These are phyloP conservation scores for Anthopleura xanthogrammica DNA, from an alignment of 92 coral and sea anemone genomes.

Conservation along the genomic window DNA sequence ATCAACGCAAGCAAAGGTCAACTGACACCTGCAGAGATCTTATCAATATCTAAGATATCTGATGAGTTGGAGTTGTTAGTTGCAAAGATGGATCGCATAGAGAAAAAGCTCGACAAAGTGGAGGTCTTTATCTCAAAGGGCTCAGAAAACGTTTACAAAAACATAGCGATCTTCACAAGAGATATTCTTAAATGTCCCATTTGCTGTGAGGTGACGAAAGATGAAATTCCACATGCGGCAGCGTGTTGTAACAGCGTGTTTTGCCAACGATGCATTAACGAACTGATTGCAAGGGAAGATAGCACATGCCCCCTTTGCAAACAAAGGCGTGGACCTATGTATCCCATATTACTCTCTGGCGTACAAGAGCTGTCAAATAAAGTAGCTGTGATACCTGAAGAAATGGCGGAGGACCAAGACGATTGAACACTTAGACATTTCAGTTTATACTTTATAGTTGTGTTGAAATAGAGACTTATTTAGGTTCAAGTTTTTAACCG, in stretches of 20 bases:
- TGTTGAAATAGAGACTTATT: too few relatives aligned
- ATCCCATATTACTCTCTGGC: slow-evolving; percentile 35
- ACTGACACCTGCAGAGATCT: background rate
- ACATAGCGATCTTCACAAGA: slow-evolving; percentile 24
- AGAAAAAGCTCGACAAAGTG: slow-evolving; percentile 4
- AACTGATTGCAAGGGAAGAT: slow-evolving; percentile 24
- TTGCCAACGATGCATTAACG: slow-evolving; percentile 7
- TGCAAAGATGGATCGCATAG: background rate
- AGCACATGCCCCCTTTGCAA: slow-evolving; percentile 43
- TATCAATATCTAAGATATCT: background rate
- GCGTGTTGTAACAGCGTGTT: slow-evolving; percentile 42
- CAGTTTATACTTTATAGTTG: too few relatives aligned
- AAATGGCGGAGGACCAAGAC: too few relatives aligned
- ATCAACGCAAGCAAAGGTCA: background rate
- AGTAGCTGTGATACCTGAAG: slow-evolving; percentile 21
- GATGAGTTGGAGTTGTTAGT: background rate
- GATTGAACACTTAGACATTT: too few relatives aligned
- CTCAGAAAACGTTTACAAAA: slow-evolving; percentile 17
- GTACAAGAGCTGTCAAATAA: slow-evolving; percentile 29
- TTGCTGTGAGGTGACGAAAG: background rate
- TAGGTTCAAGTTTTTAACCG: too few relatives aligned
- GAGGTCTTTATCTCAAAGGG: slow-evolving; percentile 14
- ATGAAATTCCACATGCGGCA: slow-evolving; percentile 35
- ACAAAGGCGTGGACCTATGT: slow-evolving; percentile 34
- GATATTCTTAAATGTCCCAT: slow-evolving; percentile 37